Base-by-base conservation (phyloP, 2,888 invertebrate genomes). In the Junonia oenone region DNA sequence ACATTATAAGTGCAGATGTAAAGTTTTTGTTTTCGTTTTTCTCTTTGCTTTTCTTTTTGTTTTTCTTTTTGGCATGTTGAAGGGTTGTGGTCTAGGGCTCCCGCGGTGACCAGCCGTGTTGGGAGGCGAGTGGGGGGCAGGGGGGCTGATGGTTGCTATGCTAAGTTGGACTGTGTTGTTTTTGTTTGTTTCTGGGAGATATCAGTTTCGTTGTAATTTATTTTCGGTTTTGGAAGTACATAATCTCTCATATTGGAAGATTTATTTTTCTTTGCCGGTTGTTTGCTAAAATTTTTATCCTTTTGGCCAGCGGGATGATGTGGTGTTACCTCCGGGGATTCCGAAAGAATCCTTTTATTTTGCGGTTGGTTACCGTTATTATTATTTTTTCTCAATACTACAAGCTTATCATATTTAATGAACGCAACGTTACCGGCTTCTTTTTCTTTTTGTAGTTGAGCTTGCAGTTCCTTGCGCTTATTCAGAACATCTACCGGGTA, bases 401-500 rank as follows among this genome's bases (percentile, higher is more conserved):
- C 38, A 6, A 59, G 15, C 50, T 61, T 59, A 29, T 59, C 57
- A 22, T 63, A 63, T 45, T 56, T 61, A 31, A 61, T 43, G 13
- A 59, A 8, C 2, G 56, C 59, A 19, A 19, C 52, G 33, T 33
- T 45, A 8, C 59, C 61, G 38, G 45, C n/a, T 49, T 63, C 45
- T 53, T 31, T 55, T 45, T 13, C 37, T 35, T 19, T 59, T 13
- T 48, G n/a, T 9, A 56, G n/a, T 49, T 63, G 49, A 8, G 0
- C 13, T 59, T 62, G 60, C 2, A 62, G 53, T 38, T 63, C 56
- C 37, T 57, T 62, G 2, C 61, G 55, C 35, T 64, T 62, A 14
- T 51, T 52, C 6, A 62, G 29, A 1, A 64, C 31, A 3, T 62
- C 56, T 17, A 38, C 27, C 9, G 62, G 57, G 8, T 38, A 64